Conservation (phyloP, 2,797 vertebrate genomes). For the Syngnathus rostellatus region DNA sequence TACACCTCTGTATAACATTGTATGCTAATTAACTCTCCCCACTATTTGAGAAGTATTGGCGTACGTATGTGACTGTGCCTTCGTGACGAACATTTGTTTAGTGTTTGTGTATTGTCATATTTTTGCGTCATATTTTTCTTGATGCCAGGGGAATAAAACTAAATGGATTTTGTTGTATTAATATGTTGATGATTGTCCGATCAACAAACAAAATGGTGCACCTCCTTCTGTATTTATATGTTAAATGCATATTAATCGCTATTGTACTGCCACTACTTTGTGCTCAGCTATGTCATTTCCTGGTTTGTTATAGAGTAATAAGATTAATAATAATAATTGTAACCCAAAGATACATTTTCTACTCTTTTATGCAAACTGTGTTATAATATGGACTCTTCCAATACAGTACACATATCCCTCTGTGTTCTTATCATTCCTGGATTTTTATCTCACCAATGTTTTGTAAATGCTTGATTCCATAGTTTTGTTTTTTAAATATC, state of each 20-base stretch:
- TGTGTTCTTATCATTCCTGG: neutral
- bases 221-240: neutral
- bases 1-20: no score
- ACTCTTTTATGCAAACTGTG: neutral
- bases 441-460: neutral
- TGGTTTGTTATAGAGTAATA: neutral
- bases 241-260: neutral
- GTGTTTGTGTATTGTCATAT: no score
- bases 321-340: neutral
- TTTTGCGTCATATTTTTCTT: neutral
- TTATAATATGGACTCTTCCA: neutral
- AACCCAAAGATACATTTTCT: neutral
- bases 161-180: neutral
- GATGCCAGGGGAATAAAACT: neutral
- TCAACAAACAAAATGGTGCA: neutral
- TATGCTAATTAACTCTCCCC: neutral
- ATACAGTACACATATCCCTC: neutral
- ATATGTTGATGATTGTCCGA: neutral
- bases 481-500: neutral
- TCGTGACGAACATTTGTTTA: neutral
- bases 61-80: neutral
- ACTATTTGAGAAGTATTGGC: no score
- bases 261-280: neutral
- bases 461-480: neutral
- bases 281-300: neutral